These are phyloP conservation scores for Florisuga fusca DNA, from an alignment of 2,797 vertebrate genomes.

Conservation along the genomic window DNA sequence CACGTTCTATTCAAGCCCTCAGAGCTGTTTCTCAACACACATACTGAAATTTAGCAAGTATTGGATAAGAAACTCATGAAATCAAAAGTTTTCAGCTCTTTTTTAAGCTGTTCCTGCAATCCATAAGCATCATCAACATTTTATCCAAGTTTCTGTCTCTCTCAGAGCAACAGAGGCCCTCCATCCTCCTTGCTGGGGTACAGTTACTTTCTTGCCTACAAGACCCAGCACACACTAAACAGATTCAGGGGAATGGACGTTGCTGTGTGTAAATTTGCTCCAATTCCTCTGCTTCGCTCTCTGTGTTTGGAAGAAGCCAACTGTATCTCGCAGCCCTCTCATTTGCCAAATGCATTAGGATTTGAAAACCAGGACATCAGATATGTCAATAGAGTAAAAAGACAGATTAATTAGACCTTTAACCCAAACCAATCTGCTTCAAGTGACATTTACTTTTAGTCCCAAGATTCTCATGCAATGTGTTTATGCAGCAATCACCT, in stretches of 20 bases:
- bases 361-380: not conserved
- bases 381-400: not conserved
- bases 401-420: not conserved
- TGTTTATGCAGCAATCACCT: not conserved
- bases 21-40: not conserved
- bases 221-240: rapidly evolving
- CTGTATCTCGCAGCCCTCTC: not conserved
- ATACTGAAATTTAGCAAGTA: not conserved
- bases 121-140: not conserved
- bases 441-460: not conserved
- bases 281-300: not conserved
- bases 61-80: not conserved
- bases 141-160: not conserved
- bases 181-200: not conserved
- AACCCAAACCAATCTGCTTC: not conserved
- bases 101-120: not conserved
- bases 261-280: rapidly evolving
- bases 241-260: rapidly evolving
- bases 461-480: not conserved
- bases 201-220: rapidly evolving
- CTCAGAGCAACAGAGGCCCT: rapidly evolving
- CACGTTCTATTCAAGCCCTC: not conserved
- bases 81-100: not conserved
- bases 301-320: not conserved
- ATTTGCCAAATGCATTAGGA: not conserved